A percentile compares a stretch with the other conserved stretches of the same genome.
Evolutionary conservation across 2,797 vertebrate species (phyloP).

Genomic region (Alca torda): DNA sequence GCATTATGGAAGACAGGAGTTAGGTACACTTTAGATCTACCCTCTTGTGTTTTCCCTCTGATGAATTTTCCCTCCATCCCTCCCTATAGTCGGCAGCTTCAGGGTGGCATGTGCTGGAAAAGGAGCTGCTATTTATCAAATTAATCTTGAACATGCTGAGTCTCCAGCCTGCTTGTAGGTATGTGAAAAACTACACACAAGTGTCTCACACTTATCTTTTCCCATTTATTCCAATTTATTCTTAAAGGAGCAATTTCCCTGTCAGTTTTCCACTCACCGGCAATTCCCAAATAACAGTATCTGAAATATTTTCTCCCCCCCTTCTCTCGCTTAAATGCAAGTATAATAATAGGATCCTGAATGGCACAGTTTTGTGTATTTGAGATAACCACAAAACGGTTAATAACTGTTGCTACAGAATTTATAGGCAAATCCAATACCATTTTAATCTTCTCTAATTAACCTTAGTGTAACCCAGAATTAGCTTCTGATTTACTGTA

Average conservation of each 20-base stretch:
- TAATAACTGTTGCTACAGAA: neutral
- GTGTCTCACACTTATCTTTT: neutral
- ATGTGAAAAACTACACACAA: slow-evolving; percentile 6
- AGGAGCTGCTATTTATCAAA: slow-evolving; percentile 16
- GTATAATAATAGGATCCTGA: neutral
- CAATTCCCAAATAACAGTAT: neutral
- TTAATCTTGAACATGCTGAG: neutral
- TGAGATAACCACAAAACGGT: neutral
- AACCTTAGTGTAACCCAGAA: neutral
- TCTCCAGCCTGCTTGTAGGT: neutral
- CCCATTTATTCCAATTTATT: slow-evolving; percentile 8
- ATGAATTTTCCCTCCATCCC: neutral
- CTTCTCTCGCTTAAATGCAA: neutral
- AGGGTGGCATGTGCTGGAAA: neutral
- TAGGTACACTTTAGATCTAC: neutral
- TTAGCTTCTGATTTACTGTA: neutral
- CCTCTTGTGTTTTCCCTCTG: neutral
- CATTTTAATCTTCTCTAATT: neutral
- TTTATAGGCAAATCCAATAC: neutral
- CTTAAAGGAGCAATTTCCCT: neutral
- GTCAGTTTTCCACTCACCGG: neutral
- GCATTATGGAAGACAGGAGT: neutral
- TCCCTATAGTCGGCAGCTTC: neutral
- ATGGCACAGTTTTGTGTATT: neutral
- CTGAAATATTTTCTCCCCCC: neutral